These are phyloP conservation scores for Megaustenia siamemsis DNA, from an alignment of 2,888 invertebrate genomes.

Conservation along the genomic window DNA sequence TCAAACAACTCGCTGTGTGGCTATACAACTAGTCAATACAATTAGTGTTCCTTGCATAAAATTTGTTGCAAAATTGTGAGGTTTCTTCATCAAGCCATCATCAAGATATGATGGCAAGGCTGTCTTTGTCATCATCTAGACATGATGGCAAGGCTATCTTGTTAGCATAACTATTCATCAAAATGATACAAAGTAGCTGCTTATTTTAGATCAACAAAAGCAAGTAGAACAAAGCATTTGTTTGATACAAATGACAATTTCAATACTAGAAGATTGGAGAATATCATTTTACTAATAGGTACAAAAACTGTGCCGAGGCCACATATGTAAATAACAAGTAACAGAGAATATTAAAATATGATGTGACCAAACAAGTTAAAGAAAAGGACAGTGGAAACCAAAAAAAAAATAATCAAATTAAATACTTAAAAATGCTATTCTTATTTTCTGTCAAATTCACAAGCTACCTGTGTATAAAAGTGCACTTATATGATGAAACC, in stretches of 20 bases:
- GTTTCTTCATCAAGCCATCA: constrained; percentile 17
- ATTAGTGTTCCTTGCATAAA: constrained; percentile 30
- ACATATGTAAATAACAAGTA: constrained; percentile 31
- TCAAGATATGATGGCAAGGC: constrained; percentile 1
- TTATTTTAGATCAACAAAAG: constrained; percentile 42
- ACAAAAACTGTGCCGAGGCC: constrained; percentile 42
- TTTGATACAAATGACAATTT: constrained; percentile 34
- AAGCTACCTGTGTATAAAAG: constrained; percentile 44
- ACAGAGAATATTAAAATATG: constrained; percentile 19
- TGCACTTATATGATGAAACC: constrained; percentile 35
- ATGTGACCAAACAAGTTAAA: background rate
- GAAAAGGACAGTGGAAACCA: constrained; percentile 9
- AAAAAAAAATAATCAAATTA: background rate
- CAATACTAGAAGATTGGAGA: constrained; percentile 36
- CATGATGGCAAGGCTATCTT: background rate
- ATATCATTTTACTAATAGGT: constrained; percentile 42
- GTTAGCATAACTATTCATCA: constrained; percentile 17
- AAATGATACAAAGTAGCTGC: constrained; percentile 39
- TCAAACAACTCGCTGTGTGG: background rate
- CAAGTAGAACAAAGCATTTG: constrained; percentile 37
- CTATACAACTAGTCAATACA: constrained; percentile 19
- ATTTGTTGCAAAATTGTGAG: constrained; percentile 17
- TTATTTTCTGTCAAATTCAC: constrained; percentile 28
- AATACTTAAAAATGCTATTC: constrained; percentile 33
- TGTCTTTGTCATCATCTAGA: constrained; percentile 5